Conservation (phyloP, 2,113 vertebrate species). For the Clarias batrachus region DNA sequence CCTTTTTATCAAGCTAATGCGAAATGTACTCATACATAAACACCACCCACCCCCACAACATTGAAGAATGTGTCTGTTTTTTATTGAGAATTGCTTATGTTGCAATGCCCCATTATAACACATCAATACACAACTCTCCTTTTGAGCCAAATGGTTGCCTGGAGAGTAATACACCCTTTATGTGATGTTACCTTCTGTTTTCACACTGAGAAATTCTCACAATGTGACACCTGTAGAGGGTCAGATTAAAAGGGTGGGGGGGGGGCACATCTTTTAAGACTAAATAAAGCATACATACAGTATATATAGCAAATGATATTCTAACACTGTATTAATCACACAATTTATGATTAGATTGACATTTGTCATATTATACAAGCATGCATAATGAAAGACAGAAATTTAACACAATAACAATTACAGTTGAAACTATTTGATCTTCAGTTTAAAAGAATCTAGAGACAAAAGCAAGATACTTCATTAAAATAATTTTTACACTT, state of each 20-base stretch:
- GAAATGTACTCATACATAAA: neutral
- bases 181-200: neutral
- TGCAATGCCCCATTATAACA: constrained; percentile 21
- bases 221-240: neutral
- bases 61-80: neutral
- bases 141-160: neutral
- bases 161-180: neutral
- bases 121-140: neutral
- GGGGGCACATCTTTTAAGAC: neutral
- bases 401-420: neutral
- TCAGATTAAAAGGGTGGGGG: neutral
- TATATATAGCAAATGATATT: neutral
- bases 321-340: neutral
- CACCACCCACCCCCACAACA: neutral
- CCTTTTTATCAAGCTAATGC: neutral
- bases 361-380: neutral
- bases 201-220: neutral
- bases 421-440: neutral
- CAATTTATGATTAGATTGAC: neutral
- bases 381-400: neutral
- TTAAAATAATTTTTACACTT: neutral
- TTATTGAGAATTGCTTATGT: neutral
- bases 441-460: neutral
- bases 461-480: neutral
- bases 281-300: neutral